Evolutionary conservation across 2,888 invertebrate genomes (phyloP).

Genomic region (Noctua fimbriata): DNA sequence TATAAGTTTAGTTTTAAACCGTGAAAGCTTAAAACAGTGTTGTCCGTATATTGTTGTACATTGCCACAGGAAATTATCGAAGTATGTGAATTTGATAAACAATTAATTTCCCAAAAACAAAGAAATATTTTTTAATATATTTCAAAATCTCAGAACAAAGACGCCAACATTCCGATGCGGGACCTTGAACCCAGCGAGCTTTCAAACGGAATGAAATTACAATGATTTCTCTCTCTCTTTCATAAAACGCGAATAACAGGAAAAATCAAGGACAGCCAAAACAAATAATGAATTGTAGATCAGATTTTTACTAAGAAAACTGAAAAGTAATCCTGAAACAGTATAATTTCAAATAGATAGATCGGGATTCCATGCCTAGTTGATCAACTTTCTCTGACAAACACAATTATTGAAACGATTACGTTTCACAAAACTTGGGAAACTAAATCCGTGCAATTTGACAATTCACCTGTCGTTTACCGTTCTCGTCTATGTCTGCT

Average conservation of each 20-base stretch:
- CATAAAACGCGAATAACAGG: not conserved
- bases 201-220: slow-evolving; percentile 8
- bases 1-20: no score
- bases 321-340: not conserved
- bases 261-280: not conserved
- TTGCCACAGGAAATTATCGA: not conserved
- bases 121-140: not conserved
- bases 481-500: slow-evolving; percentile 45
- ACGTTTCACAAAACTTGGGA: slow-evolving; percentile 69
- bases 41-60: not conserved
- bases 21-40: no score
- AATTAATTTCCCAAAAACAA: not conserved
- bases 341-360: slow-evolving; percentile 4
- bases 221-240: not conserved
- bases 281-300: no score
- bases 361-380: not conserved
- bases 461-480: slow-evolving; percentile 72
- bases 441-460: slow-evolving; percentile 72
- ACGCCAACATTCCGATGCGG: slow-evolving; percentile 1
- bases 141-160: not conserved
- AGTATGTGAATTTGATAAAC: not conserved
- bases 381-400: slow-evolving; percentile 57
- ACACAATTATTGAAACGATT: slow-evolving; percentile 67
- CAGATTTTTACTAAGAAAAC: not conserved
- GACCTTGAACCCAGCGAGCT: not conserved